Conservation (phyloP, 2,888 invertebrate genomes). For the Amphipyra tragopoginis region DNA sequence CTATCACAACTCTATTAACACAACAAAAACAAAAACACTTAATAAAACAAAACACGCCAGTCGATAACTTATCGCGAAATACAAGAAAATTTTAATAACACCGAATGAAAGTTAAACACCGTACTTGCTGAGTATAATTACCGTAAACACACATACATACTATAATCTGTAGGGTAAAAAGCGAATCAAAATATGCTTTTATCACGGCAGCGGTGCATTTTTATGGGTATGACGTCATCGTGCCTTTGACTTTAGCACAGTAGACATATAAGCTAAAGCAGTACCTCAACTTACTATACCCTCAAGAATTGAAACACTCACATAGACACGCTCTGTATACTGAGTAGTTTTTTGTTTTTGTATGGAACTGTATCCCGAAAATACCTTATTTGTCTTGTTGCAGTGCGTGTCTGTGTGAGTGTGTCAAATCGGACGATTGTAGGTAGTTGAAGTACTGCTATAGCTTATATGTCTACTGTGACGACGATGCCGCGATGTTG, state of each 20-base stretch:
- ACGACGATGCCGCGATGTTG: too few relatives aligned
- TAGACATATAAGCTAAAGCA: too few relatives aligned
- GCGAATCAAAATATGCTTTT: constrained; percentile 52
- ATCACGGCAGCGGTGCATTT: constrained; percentile 52
- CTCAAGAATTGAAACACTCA: too few relatives aligned
- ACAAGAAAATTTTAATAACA: constrained; percentile 36
- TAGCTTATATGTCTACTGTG: too few relatives aligned
- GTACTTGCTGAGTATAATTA: constrained; percentile 46
- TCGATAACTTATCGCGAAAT: constrained; percentile 27
- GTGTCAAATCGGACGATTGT: too few relatives aligned
- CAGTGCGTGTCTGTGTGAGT: too few relatives aligned
- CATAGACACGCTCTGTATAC: too few relatives aligned
- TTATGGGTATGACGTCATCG: constrained; percentile 36
- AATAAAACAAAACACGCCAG: constrained; percentile 20
- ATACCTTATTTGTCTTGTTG: too few relatives aligned
- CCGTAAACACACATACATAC: constrained; percentile 32
- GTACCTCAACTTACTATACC: too few relatives aligned
- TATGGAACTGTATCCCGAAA: too few relatives aligned
- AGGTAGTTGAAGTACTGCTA: too few relatives aligned
- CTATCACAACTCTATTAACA: neutral
- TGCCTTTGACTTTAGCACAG: neutral
- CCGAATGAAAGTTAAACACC: constrained; percentile 27
- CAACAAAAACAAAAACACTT: neutral
- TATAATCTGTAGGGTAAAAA: constrained; percentile 29
- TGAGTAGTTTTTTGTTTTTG: too few relatives aligned